Base-by-base conservation (phyloP, 2,888 invertebrate genomes). In the Panopea generosa region DNA sequence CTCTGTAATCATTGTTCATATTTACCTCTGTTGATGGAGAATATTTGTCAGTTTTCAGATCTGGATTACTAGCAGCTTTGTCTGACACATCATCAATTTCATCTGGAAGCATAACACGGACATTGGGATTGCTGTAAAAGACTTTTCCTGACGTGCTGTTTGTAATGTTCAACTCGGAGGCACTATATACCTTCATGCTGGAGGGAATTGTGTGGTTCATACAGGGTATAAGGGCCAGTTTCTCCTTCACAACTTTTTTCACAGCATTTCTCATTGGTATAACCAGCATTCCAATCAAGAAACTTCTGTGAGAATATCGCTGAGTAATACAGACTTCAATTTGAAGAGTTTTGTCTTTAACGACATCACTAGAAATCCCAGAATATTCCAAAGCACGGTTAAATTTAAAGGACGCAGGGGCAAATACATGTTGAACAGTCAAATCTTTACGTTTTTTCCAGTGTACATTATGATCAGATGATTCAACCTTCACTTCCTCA, bases 271-370 rank as follows among this genome's bases (percentile, higher is more conserved):
- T 83, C 27, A 90, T 67, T 0, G 90, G 85, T 80, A 90, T 77
- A 49, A 84, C 83, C 27, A 87, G 77, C 80, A 89, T 87, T 27
- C 88, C 90, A 43, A 91, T 84, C 18, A 89, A 77, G 70, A 86
- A 91, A 56, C 85, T 84, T 50, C 85, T 74, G 27, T 85, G 81
- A 0, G 89, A 84, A 66, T 86, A 87, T 61, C 87, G 87, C 77
- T 91, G 91, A 0, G 85, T 87, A 40, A 91, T 83, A 74, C 89
- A 90, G 18, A 91, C 88, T 63, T 90, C 89, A 22, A 91, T 72
- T 60, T 88, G 85, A 20, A 91, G 66, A 24, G 84, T 84, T 66
- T 85, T 80, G 16, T 86, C 84, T 50, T 77, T 78, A 3, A 91
- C 70, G n/a, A 85, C 71, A 1, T 85, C 86, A 24, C 60, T 45